These are phyloP conservation scores for Strix uralensis DNA, from an alignment of 2,113 vertebrate species.

Conservation along the genomic window DNA sequence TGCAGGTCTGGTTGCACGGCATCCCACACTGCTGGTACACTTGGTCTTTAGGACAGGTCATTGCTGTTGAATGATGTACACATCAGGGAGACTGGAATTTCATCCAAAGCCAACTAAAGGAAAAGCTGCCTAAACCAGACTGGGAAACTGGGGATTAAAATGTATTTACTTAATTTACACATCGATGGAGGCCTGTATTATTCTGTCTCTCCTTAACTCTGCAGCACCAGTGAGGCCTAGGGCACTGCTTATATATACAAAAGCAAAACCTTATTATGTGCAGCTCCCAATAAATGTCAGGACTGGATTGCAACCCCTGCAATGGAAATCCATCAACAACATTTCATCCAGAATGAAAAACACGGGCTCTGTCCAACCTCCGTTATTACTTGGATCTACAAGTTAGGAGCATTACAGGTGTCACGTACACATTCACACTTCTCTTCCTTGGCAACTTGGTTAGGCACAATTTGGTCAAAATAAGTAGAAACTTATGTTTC, in stretches of 20 bases:
- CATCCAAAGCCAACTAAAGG: background rate
- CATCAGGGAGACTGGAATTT: background rate
- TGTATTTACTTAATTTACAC: background rate
- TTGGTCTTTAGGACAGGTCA: slow-evolving; percentile 83
- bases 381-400: background rate
- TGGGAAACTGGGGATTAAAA: background rate
- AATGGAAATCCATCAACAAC: background rate
- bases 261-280: background rate
- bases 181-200: background rate
- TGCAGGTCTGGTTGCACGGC: slow-evolving; percentile 87
- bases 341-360: background rate
- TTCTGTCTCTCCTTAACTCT: background rate
- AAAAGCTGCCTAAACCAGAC: background rate
- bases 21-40: slow-evolving; percentile 85
- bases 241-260: background rate
- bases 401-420: background rate
- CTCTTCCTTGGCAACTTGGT: background rate
- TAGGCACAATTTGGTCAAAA: background rate
- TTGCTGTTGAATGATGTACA: slow-evolving; percentile 63
- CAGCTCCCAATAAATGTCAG: background rate
- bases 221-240: background rate
- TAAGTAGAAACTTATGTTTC: background rate
- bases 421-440: background rate
- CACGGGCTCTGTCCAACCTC: background rate
- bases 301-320: background rate